Percentiles rank a stretch among this genome's conserved stretches.
Evolutionary conservation across 2,797 vertebrate genomes (phyloP).

Genomic region (Sphaeramia orbicularis): DNA sequence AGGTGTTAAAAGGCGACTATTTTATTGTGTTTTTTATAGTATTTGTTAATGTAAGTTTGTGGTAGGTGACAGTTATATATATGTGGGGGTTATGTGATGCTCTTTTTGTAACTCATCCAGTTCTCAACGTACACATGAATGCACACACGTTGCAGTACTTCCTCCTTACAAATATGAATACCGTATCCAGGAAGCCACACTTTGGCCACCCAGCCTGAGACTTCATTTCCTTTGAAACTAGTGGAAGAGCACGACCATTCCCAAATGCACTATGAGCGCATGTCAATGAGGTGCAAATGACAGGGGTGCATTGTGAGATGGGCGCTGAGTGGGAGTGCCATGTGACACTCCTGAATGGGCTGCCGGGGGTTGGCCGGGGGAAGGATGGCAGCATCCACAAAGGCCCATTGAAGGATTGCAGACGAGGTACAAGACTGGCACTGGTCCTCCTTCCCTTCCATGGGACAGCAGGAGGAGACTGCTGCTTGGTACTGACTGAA

Average conservation of each 20-base stretch:
- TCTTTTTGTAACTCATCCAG: conserved; percentile 36
- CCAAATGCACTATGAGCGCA: conserved; percentile 78
- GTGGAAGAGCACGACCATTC: conserved; percentile 69
- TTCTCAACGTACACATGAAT: conserved; percentile 24
- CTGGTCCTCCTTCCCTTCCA: conserved; percentile 75
- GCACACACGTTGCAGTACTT: conserved; percentile 56
- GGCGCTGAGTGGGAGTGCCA: conserved; percentile 77
- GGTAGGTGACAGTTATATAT: conserved; percentile 23
- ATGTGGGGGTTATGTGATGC: conserved; percentile 41
- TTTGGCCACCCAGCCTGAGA: conserved; percentile 75
- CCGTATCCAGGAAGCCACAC: conserved; percentile 82
- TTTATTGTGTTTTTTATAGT: neutral
- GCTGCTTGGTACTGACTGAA: conserved; percentile 80
- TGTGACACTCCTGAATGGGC: conserved; percentile 82
- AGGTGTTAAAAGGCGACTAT: neutral
- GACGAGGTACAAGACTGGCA: conserved; percentile 82
- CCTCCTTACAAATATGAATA: conserved; percentile 74
- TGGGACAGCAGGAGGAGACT: conserved; percentile 75
- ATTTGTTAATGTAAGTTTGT: conserved; percentile 9
- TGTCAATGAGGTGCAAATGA: conserved; percentile 86
- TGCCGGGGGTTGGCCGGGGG: conserved; percentile 73
- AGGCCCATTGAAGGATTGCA: conserved; percentile 79
- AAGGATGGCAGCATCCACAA: conserved; percentile 81
- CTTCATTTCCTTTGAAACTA: conserved; percentile 77
- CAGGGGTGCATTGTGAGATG: conserved; percentile 83